A percentile compares a stretch with the other conserved stretches of the same genome.
phyloP scores from a whole-genome alignment of 2,797 vertebrate genomes.

The Syngnathus rostellatus region DNA sequence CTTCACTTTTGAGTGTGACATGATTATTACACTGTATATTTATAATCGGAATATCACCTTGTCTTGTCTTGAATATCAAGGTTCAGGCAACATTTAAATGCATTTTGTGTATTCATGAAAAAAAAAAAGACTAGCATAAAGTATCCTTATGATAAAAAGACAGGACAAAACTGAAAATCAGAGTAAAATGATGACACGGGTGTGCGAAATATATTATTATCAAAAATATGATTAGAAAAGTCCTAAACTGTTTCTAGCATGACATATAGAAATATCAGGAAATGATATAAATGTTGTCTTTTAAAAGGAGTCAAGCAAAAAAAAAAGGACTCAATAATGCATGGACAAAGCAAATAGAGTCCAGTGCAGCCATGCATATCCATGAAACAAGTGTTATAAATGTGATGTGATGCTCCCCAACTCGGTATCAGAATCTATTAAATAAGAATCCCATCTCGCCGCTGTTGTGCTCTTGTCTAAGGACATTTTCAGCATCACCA shows the following conservation, averaged over 20 bases:
- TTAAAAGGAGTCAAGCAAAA: constrained; percentile 5
- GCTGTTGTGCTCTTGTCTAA: constrained; percentile 54
- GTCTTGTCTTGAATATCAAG: no score
- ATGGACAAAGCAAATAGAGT: constrained; percentile 6
- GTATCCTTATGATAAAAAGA: no score
- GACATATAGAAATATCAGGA: background rate
- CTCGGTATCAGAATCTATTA: constrained; percentile 53
- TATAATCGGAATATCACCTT: no score
- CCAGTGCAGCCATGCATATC: constrained; percentile 20
- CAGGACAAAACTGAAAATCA: no score
- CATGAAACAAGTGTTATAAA: constrained; percentile 35
- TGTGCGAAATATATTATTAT: background rate
- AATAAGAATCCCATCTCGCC: constrained; percentile 35
- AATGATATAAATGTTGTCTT: constrained; percentile 1
- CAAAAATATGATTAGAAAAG: background rate
- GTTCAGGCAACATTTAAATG: no score
- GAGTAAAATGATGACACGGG: no score
- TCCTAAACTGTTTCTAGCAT: background rate
- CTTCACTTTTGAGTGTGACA: no score
- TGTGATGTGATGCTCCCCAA: constrained; percentile 31
- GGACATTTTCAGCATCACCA: constrained; percentile 47
- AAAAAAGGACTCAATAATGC: background rate
- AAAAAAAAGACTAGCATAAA: no score
- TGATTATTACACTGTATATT: no score
- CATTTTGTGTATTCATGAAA: no score